Base-by-base conservation (phyloP, 2,888 invertebrate species). In the Eudemis profundana region DNA sequence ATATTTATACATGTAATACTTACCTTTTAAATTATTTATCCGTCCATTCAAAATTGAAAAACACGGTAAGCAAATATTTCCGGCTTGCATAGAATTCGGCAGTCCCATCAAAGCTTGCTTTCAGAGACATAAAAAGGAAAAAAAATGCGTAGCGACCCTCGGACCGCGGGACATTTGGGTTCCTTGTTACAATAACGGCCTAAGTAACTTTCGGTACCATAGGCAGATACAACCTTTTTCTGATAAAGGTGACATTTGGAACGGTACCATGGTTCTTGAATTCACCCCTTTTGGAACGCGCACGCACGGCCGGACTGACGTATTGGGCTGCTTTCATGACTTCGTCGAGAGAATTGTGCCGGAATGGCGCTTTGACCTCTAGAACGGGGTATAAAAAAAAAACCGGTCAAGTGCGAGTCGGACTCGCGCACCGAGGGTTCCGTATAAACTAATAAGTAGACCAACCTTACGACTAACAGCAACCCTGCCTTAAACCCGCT, bases 51-150 rank as follows among this genome's bases (percentile, higher is more conserved):
- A 72, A 74, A 72, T 71, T 65, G 68, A 70, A 77, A 78, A 74
- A 53, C 67, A 66, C 63, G 63, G 60, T 60, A 72, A 72, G 72
- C 73, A 76, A 79, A 83, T 76, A 78, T 72, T 73, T 72, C 70
- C 59, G 67, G 69, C 65, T 73, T 73, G 69, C 73, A 76, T 75
- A 74, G 72, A 80, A 81, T 77, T 72, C 72, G 63, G 46, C 46
- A 65, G 61, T 61, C 46, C 74, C 68, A 70, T 72, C 70, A 75
- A 76, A 76, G 74, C 74, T 74, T 72, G 73, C 74, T 76, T 82
- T 82, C 77, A 75, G 74, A 69, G 69, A 68, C 64, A 72, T 66
- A 79, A 83, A 83, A 80, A 79, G 67, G 70, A 73, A 73, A 71
- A 76, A 72, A 72, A 77, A 72, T 70, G 70, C 70, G 72, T 73